A percentile compares a stretch with the other conserved stretches of the same genome.
Evolutionary conservation across 2,888 invertebrate species (phyloP).

Genomic region (Tiphia femorata): DNA sequence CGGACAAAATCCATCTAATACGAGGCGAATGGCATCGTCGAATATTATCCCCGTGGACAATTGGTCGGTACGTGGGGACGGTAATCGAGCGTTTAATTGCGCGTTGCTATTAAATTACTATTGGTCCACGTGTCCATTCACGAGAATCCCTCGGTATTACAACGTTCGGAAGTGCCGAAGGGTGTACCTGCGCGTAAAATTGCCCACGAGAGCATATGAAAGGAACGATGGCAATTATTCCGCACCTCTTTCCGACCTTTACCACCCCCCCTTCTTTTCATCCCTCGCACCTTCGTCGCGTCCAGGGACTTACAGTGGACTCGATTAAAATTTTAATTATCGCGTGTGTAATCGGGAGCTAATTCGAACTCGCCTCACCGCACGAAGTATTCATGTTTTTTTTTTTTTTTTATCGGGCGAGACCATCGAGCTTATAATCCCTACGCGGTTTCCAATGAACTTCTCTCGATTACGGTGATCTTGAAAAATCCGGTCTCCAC

Average conservation of each 20-base stretch:
- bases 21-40: constrained; percentile 3
- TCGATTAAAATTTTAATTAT: too few relatives aligned
- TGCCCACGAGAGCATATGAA: neutral
- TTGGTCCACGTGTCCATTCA: constrained; percentile 26
- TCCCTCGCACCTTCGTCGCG: too few relatives aligned
- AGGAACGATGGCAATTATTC: neutral
- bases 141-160: constrained; percentile 24
- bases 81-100: constrained; percentile 36
- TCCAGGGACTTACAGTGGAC: too few relatives aligned
- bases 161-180: neutral
- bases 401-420: too few relatives aligned
- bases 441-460: too few relatives aligned
- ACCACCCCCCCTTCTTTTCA: too few relatives aligned
- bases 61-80: constrained; percentile 22
- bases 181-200: neutral
- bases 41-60: constrained; percentile 25
- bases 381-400: too few relatives aligned
- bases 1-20: constrained; percentile 17
- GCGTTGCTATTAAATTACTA: constrained; percentile 37
- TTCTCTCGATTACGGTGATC: too few relatives aligned
- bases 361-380: too few relatives aligned
- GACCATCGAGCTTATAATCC: too few relatives aligned
- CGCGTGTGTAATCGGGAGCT: too few relatives aligned
- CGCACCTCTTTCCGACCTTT: neutral
- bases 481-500: too few relatives aligned